Evolutionary conservation across 2,113 vertebrate genomes (phyloP), one percentile per base, ranked within the genome.

Genomic region (Oncorhynchus clarkii): DNA sequence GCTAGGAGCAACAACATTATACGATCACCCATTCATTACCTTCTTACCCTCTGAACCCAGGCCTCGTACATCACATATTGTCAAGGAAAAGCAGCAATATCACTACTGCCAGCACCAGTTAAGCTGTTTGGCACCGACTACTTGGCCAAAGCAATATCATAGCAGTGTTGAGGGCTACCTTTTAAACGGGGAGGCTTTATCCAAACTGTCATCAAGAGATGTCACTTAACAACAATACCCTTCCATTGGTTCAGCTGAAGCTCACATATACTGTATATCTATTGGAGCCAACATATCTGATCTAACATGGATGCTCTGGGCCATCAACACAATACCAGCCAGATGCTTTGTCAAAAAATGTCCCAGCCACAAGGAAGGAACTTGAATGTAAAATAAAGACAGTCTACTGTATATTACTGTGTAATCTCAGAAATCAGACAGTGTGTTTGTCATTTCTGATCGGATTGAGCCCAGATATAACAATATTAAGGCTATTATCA

Each of bases 381-480:
- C 81, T 85, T 85, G 85, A 82, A 84, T 83, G 89, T 85, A 89
- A 84, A 89, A 91, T 90, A 89, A 87, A 88, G 81, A 80, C 83
- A 87, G 88, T 90, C 84, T 87, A 89, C 79, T 79, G 86, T 87
- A 87, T 85, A 88, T 87, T 24, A 75, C 79, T 51, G 86, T 84
- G 87, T 90, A 87, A 90, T 91, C 87, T 88, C 84, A 80, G 59
- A 84, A 87, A 87, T 88, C 82, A 76, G 89, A 91, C 91, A 91
- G 87, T 78, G 86, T 84, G 88, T 92, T 92, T 91, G 90, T 91
- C 90, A 92, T 92, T 89, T 90, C 83, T 92, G 87, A 92, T 90
- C 87, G 89, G 88, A 92, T 92, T 85, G 85, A 89, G 84, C 74
- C 86, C 81, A 48, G 12, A 83, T 82, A 88, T 54, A 92, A 91